Evolutionary conservation across 2,797 vertebrate genomes (phyloP).

Genomic region (Kryptopterus vitreolus): DNA sequence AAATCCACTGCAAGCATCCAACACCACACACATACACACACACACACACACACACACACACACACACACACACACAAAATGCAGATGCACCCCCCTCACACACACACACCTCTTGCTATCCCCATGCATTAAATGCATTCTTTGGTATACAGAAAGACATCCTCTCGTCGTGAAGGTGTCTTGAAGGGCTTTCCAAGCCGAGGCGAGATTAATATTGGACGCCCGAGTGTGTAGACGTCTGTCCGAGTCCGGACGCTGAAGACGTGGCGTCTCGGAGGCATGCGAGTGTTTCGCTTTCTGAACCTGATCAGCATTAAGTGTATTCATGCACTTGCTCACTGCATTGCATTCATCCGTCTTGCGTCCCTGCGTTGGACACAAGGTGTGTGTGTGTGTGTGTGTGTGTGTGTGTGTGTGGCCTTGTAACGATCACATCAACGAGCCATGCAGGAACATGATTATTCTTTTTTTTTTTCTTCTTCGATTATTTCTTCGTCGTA

Average conservation of each 20-base stretch:
- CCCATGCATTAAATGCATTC: conserved; percentile 30
- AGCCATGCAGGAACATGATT: not conserved
- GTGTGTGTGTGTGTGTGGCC: conserved; percentile 2
- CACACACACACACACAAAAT: conserved; percentile 38
- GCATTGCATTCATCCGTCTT: not conserved
- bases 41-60: conserved; percentile 37
- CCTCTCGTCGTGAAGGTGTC: not conserved
- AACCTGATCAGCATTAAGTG: not conserved
- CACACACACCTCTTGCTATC: conserved; percentile 33
- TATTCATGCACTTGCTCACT: not conserved
- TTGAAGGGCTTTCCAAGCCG: not conserved
- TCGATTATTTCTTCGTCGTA: too few species aligned
- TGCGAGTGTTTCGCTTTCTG: not conserved
- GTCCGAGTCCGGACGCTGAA: not conserved
- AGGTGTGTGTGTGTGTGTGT: too few species aligned
- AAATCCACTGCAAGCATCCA: conserved; percentile 31
- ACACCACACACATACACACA: conserved; percentile 25
- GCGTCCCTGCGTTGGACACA: not conserved
- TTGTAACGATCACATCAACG: not conserved
- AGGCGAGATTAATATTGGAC: not conserved
- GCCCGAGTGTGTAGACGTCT: not conserved
- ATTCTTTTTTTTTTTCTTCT: not conserved
- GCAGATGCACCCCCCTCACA: conserved; percentile 40
- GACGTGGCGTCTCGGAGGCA: not conserved
- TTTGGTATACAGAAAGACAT: conserved; percentile 15